A percentile compares a stretch with the other conserved stretches of the same genome.
Conservation (phyloP, 2,113 vertebrate species). For the Myotis davidii region DNA sequence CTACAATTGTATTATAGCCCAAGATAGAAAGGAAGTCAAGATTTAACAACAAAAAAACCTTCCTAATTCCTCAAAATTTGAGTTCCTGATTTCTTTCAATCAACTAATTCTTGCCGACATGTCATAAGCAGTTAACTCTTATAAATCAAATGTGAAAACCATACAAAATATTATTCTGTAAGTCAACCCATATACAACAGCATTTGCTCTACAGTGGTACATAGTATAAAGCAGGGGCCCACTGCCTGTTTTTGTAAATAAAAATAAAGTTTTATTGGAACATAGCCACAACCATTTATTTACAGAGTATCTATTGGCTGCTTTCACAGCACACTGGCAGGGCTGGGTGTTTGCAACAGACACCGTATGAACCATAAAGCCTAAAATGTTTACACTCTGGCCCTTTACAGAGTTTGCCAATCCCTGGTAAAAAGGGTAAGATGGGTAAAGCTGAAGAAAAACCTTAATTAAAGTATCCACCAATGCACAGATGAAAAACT, state of each 20-base stretch:
- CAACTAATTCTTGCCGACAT: conserved; percentile 16
- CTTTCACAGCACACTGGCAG: not conserved
- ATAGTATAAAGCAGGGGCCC: conserved; percentile 7
- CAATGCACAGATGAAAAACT: not conserved
- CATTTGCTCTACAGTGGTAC: not conserved
- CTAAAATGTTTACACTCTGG: not conserved
- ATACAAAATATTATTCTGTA: conserved; percentile 43
- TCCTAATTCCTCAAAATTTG: conserved; percentile 13
- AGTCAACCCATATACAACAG: not conserved
- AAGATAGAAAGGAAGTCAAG: conserved; percentile 46
- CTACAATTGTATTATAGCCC: conserved; percentile 9
- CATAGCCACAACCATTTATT: not conserved
- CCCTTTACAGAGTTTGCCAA: conserved; percentile 3
- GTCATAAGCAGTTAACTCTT: conserved; percentile 31
- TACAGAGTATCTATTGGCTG: not conserved
- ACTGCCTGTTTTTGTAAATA: not conserved
- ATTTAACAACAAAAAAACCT: conserved; percentile 25
- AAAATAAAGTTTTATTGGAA: not conserved
- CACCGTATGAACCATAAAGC: not conserved
- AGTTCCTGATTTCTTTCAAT: conserved; percentile 44
- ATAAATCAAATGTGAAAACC: conserved; percentile 8
- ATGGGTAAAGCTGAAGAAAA: not conserved
- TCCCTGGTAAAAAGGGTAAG: not conserved
- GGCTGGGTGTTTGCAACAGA: not conserved
- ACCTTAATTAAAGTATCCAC: not conserved